Percentiles rank a stretch among this genome's conserved stretches.
phyloP scores from a whole-genome alignment of 2,113 vertebrate genomes.

The Camelus bactrianus region DNA sequence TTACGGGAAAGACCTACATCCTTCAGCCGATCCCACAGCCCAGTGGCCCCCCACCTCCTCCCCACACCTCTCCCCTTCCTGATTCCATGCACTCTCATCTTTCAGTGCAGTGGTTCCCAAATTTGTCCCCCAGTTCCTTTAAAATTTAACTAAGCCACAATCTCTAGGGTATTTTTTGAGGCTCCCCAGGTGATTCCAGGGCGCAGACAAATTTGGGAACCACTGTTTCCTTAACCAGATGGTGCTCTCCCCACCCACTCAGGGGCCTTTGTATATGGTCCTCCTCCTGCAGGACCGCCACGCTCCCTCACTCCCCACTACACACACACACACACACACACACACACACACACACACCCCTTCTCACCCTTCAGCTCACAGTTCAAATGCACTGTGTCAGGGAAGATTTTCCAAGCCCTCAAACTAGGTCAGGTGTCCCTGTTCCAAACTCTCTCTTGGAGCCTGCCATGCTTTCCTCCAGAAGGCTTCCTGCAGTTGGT shows the following conservation, averaged over 20 bases:
- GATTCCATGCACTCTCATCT: background rate
- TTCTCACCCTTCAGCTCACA: background rate
- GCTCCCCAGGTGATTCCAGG: background rate
- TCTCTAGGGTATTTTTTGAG: background rate
- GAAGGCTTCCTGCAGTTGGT: too few relatives aligned
- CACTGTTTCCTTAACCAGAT: background rate
- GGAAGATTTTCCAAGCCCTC: background rate
- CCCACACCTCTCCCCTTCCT: too few relatives aligned
- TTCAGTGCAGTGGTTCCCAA: background rate
- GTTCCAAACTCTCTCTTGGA: background rate
- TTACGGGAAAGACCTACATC: background rate
- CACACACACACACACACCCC: background rate
- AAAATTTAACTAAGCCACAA: background rate
- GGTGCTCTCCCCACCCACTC: too few relatives aligned
- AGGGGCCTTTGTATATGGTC: background rate
- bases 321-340: too few relatives aligned
- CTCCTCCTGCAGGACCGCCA: background rate
- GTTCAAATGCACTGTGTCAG: background rate
- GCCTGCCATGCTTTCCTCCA: background rate
- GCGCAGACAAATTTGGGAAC: background rate
- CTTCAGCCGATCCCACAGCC: background rate
- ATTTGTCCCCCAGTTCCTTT: background rate
- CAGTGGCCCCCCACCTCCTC: rapidly evolving
- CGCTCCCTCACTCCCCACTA: background rate
- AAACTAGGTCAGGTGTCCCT: background rate